phyloP scores from a whole-genome alignment of 2,888 invertebrate species.

The Athalia cordata region DNA sequence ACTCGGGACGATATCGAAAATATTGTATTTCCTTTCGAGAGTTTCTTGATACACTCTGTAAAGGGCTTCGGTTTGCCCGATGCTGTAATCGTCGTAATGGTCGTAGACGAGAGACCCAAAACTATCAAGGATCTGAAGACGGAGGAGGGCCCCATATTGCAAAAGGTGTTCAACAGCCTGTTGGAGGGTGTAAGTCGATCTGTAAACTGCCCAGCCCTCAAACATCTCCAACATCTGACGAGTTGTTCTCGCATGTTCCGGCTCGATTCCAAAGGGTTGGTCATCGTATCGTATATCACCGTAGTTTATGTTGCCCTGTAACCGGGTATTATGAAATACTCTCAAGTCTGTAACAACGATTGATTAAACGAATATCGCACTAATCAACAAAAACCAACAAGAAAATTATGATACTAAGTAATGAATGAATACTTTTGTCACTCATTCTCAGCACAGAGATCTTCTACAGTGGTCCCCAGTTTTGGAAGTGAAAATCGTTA shows the following conservation, averaged over 20 bases:
- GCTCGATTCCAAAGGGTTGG: neutral
- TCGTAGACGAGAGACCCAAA: conserved; percentile 59
- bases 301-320: conserved; percentile 24
- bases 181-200: conserved; percentile 52
- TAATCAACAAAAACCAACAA: no score
- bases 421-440: no score
- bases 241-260: conserved; percentile 43
- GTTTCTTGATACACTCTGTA: conserved; percentile 55
- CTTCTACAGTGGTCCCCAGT: no score
- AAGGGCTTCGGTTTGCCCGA: conserved; percentile 55
- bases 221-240: conserved; percentile 47
- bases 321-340: neutral
- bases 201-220: neutral
- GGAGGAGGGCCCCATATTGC: conserved; percentile 54
- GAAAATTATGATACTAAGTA: no score
- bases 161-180: conserved; percentile 55
- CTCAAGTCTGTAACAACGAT: neutral
- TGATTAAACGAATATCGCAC: no score
- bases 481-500: no score
- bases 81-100: conserved; percentile 58
- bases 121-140: conserved; percentile 54
- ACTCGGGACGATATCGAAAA: conserved; percentile 56
- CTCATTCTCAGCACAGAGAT: no score
- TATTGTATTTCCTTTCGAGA: conserved; percentile 55
- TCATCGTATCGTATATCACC: conserved; percentile 9